Base-by-base conservation (phyloP, 2,797 vertebrate genomes). In the Avahi laniger region DNA sequence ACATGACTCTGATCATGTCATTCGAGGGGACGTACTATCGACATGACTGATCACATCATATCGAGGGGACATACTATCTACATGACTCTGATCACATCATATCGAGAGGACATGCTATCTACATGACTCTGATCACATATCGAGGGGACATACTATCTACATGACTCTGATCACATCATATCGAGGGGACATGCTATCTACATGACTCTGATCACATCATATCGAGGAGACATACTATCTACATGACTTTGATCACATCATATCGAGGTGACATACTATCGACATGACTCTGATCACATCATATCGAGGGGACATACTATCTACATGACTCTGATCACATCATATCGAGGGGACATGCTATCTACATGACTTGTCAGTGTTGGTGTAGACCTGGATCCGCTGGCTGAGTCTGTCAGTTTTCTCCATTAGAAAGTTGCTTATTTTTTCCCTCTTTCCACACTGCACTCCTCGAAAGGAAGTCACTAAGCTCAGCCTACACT, bases 151-250 rank as follows among this genome's bases (percentile, higher is more conserved):
- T 54, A 20, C 52, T 54, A 22, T 20, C 52, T 22, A 54, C 52
- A 54, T 54, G 52, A 8, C 52, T 52, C 1, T 72, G 54, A 12
- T 52, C 59, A 5, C 0, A 0, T 46, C 10, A 7, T 1, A 20
- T 22, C 22, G 4, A 52, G 59, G 33, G 70, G 0, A 0, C 38
- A 5, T n/a, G 24, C 46, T 5, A 1, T 38, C 35, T 0, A 4
- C 61, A 1, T 0, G 50, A 15, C 70, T 59, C 7, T 17, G 61
- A 63, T 63, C 30, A 33, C 5, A 3, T 15, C 61, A 63, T n/a
- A n/a, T n/a, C 3, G 2, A n/a, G 30, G 61, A 14, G 1, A 17
- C 14, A 63, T 33, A 63, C 15, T 15, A 28, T 28, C 57, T 12
- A 17, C 28, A 30, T 13, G 13, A 0, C 15, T 8, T 17, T 65